Base-by-base conservation (phyloP, 2,888 invertebrate genomes). In the Macrosiphum euphorbiae region DNA sequence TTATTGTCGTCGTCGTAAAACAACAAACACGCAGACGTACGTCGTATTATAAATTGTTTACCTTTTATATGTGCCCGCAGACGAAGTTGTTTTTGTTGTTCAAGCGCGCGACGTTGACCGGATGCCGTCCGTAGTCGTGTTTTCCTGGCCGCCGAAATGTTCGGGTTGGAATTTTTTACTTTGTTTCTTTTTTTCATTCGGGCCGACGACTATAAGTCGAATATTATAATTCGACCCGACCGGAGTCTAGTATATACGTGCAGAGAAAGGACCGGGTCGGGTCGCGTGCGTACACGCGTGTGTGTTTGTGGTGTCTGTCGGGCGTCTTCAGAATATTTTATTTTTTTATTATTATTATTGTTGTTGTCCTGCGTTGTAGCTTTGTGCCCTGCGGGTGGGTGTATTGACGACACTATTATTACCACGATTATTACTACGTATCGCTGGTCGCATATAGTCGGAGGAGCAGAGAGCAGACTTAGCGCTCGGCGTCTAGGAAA, bases 1-100 rank as follows among this genome's bases (percentile, higher is more conserved):
- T 85, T 44, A 26, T 86, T 26, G 3, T 88, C 1, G 58, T 88
- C 55, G 88, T 88, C 88, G 55, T 55, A 55, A 61, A 50, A 90
- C 26, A 47, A 67, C 87, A 24, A 47, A 92, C 91, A 50, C 58
- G 24, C 44, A 61, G 47, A 86, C 47, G 47, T 35, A 61, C 88
- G 52, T 78, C 44, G 52, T 41, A 50, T 55, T 44, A 92, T 78
- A 67, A 90, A 92, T 92, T 87, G 92, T 92, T 92, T 87, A 92
- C 92, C 61, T 92, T 92, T 87, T 58, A 58, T 58, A 67, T 58
- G 87, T 35, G 47, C 61, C 24, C n/a, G 47, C n/a, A 26, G 24
- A n/a, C 61, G 47, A n/a, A 24, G 91, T 86, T 58, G 55, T 91
- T 86, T 90, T 90, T 89, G 58, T 89, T 89, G 20, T 58, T 87